Conservation (phyloP, 2,888 invertebrate species). For the Drosophila acutilabella region DNA sequence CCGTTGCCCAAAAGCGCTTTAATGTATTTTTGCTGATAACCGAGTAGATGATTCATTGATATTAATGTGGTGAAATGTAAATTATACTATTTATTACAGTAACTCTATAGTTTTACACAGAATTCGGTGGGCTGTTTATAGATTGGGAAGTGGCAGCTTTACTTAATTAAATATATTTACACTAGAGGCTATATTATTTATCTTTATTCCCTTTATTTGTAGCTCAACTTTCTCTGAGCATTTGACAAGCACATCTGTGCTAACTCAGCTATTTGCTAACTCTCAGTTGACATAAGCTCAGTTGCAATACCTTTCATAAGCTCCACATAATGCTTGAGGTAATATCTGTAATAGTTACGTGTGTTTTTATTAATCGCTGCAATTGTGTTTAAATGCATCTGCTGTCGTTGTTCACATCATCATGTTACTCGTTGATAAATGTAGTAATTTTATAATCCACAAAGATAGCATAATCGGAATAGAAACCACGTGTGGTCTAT, state of each 20-base stretch:
- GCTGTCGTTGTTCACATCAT: background rate
- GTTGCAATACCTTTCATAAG: conserved; percentile 6
- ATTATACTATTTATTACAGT: conserved; percentile 20
- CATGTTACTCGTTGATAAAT: background rate
- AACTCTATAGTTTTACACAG: background rate
- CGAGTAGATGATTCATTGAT: conserved; percentile 5
- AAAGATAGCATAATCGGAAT: background rate
- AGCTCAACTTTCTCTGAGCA: background rate
- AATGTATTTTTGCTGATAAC: background rate
- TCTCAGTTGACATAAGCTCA: conserved; percentile 13
- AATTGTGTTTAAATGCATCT: conserved; percentile 2
- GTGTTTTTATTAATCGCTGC: background rate
- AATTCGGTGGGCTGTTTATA: too few relatives aligned
- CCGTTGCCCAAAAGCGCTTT: background rate
- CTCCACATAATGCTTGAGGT: background rate
- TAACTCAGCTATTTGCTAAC: background rate
- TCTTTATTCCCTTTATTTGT: background rate
- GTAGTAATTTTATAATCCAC: background rate
- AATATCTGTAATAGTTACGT: background rate
- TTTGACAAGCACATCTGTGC: background rate
- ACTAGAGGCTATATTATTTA: too few relatives aligned
- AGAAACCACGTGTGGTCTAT: conserved; percentile 1
- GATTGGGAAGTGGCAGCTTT: too few relatives aligned
- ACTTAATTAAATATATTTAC: too few relatives aligned
- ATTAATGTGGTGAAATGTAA: conserved; percentile 16